Conservation (phyloP, 2,888 invertebrate species). For the Lypha dubia region DNA sequence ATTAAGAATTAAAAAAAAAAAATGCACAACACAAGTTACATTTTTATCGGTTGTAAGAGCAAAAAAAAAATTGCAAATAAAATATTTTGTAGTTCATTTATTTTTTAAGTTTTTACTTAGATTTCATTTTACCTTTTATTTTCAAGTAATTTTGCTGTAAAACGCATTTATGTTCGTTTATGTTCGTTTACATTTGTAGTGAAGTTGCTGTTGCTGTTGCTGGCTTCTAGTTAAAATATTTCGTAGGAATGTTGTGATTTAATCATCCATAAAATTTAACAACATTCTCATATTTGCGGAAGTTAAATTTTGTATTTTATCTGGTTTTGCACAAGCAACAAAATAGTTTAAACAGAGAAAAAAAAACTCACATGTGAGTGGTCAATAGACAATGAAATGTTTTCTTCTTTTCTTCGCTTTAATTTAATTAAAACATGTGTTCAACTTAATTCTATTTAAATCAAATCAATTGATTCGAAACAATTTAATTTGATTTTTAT, state of each 20-base stretch:
- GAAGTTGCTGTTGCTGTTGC: conserved; percentile 24
- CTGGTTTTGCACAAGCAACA: conserved; percentile 9
- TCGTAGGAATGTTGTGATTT: conserved; percentile 60
- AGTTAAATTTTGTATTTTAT: conserved; percentile 58
- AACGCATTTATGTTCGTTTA: conserved; percentile 7
- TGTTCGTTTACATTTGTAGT: conserved; percentile 19
- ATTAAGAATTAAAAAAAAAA: conserved; percentile 45
- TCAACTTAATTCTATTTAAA: conserved; percentile 39
- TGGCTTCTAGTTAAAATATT: conserved; percentile 39
- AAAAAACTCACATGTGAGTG: conserved; percentile 10
- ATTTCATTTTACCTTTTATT: conserved; percentile 13
- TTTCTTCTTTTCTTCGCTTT: too few relatives aligned
- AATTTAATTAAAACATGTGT: conserved; percentile 65
- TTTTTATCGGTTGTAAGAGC: conserved; percentile 41
- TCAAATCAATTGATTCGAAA: conserved; percentile 15
- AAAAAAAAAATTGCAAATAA: conserved; percentile 53
- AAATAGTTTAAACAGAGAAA: not conserved
- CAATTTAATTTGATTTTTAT: conserved; percentile 41
- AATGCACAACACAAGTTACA: not conserved
- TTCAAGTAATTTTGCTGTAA: conserved; percentile 8
- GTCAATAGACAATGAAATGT: conserved; percentile 59
- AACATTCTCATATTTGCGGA: conserved; percentile 71
- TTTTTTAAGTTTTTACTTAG: not conserved
- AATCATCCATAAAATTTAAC: conserved; percentile 71
- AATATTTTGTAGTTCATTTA: conserved; percentile 41